Evolutionary conservation across 2,888 invertebrate genomes (phyloP).

Genomic region (Rosalia funebris): DNA sequence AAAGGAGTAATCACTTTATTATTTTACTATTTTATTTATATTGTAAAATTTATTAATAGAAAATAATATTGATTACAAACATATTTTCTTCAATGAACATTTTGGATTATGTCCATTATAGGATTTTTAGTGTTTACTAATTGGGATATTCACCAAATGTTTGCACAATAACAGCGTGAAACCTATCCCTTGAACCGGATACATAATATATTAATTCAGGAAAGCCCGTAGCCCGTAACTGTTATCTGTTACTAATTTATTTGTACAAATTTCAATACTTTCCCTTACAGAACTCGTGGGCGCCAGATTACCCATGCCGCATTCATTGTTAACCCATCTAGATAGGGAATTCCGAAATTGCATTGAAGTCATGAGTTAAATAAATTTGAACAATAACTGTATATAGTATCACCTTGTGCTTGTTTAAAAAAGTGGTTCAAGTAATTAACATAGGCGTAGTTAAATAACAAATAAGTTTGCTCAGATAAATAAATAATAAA

Average conservation of each 20-base stretch:
- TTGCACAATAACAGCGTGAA: no score
- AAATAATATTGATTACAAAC: no score
- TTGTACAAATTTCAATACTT: slow-evolving; percentile 7
- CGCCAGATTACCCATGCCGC: slow-evolving; percentile 3
- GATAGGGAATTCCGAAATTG: slow-evolving; percentile 16
- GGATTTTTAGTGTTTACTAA: no score
- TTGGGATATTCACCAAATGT: no score
- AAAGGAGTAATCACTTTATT: no score
- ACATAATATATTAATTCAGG: slow-evolving; percentile 1
- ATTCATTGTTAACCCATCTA: slow-evolving; percentile 4
- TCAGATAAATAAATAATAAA: no score
- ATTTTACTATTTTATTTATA: no score
- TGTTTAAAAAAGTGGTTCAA: slow-evolving; percentile 6
- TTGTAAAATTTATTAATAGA: no score
- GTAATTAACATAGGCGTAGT: slow-evolving; percentile 6
- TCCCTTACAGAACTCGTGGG: slow-evolving; percentile 8
- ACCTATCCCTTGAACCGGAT: slow-evolving; percentile 9
- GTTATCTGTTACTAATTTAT: slow-evolving; percentile 4
- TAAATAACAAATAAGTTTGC: no score
- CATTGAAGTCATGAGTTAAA: slow-evolving; percentile 11
- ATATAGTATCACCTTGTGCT: slow-evolving; percentile 1
- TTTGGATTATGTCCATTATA: no score
- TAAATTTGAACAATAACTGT: slow-evolving; percentile 11
- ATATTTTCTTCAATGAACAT: no score
- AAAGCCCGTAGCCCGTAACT: slow-evolving; percentile 6